Base-by-base conservation (phyloP, 2,113 vertebrate genomes). In the Elaphurus davidianus region DNA sequence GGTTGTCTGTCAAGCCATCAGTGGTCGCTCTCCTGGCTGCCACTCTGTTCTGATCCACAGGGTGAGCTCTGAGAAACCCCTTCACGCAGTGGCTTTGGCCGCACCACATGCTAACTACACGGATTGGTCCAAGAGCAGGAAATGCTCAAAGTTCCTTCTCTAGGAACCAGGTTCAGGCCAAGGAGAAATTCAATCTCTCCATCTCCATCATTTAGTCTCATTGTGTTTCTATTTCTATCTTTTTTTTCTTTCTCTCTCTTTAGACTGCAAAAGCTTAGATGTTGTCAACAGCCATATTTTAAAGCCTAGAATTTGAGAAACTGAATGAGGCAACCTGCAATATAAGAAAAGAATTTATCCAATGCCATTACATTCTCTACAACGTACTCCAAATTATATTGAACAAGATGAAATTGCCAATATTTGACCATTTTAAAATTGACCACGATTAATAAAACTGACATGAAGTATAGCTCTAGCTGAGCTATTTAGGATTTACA, bases 341-440 rank as follows among this genome's bases (percentile, higher is more conserved):
- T 64, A 17, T 96, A 88, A 52, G 27, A 54, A 90, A 90, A 83
- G 2, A 88, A 81, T 59, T 55, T 19, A 60, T 55, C 30, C 11
- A 21, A 57, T 59, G 47, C 82, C 55, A 27, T 47, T 82, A 62
- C 57, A 15, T 87, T 60, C 43, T 13, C 47, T 78, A 84, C 57
- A 82, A 45, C 78, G 76, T 90, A 55, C 45, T 92, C 85, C 55
- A 57, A 30, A 83, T 92, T 45, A 23, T 14, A 92, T 27, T 55
- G 45, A 97, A 71, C 47, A 36, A 27, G 40, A 45, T 74, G 83
- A 79, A 90, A 78, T 17, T 28, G 43, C 71, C 79, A 87, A 86
- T 84, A 62, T 88, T 40, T 90, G 25, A 96, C 52, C 43, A 28
- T 79, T 4, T 93, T 54, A 74, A 94, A 91, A 64, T 33, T 87